Base-by-base conservation (phyloP, 2,797 vertebrate species). In the Scolopax bukidnonensis region DNA sequence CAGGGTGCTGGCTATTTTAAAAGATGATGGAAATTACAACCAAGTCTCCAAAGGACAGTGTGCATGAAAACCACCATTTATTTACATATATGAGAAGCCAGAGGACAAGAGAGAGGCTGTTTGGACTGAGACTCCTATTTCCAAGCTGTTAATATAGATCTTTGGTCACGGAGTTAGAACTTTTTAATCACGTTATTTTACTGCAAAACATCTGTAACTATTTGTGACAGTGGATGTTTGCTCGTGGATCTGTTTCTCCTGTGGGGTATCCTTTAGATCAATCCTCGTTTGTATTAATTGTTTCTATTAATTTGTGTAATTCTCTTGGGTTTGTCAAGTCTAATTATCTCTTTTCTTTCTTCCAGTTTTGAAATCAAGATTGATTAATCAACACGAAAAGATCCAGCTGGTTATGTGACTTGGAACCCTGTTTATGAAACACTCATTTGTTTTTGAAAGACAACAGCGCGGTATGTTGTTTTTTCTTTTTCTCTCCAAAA, bases 331-430 rank as follows among this genome's bases (percentile, higher is more conserved):
- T 90, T 94, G 87, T 90, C 80, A 90, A 78, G 40, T 83, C 93
- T 90, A 78, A 93, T 95, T 89, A 83, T 84, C 73, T 82, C 40
- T 86, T 60, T 84, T 87, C 82, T 95, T 80, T 87, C 75, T 91
- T 96, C 59, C 88, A 96, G 96, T 92, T 96, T 93, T 95, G 79
- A 95, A 94, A 95, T 90, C 73, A 54, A 95, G 83, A 90, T 80
- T 90, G 90, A 95, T 85, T 95, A 93, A 76, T 60, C 76, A 81
- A 68, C 91, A 91, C 33, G 1, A 89, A 76, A 70, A 92, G 87
- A 85, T 68, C 70, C 93, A 93, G 70, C 75, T 95, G 95, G 93
- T 84, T 84, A 88, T 95, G 59, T 97, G 93, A 95, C 80, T 96
- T 60, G 82, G 90, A 87, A 64, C 92, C 76, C 91, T 83, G 85